Percentiles rank a stretch among this genome's conserved stretches.
These are phyloP conservation scores for Zingel zingel DNA, from an alignment of 2,113 vertebrate genomes.

Conservation along the genomic window DNA sequence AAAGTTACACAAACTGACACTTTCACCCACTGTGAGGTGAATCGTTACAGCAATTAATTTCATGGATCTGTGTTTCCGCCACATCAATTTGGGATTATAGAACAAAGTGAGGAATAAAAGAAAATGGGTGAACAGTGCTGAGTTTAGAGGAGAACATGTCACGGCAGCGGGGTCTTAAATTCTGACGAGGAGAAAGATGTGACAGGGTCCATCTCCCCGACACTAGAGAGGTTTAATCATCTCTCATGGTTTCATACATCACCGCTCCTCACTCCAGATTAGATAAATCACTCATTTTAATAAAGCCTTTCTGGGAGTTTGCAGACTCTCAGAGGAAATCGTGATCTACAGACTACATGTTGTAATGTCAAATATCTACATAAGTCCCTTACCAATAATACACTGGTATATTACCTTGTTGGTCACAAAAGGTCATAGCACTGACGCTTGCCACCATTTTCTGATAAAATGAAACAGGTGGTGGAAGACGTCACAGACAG, in stretches of 20 bases:
- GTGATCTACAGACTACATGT: slow-evolving; percentile 22
- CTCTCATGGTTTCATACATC: slow-evolving; percentile 58
- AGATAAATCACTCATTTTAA: slow-evolving; percentile 70
- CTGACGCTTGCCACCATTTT: slow-evolving; percentile 12
- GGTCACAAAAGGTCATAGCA: slow-evolving; percentile 52
- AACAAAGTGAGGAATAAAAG: slow-evolving; percentile 54
- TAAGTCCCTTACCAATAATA: slow-evolving; percentile 42
- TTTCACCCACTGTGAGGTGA: slow-evolving; percentile 36
- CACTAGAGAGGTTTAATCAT: slow-evolving; percentile 63
- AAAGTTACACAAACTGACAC: slow-evolving; percentile 24
- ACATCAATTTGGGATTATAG: slow-evolving; percentile 47
- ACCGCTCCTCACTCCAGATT: slow-evolving; percentile 42
- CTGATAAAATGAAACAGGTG: slow-evolving; percentile 4
- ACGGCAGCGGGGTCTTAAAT: slow-evolving; percentile 55
- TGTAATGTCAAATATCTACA: slow-evolving; percentile 60
- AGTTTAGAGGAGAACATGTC: slow-evolving; percentile 52
- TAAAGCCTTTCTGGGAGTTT: slow-evolving; percentile 57
- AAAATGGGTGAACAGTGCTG: slow-evolving; percentile 26
- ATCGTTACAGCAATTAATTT: slow-evolving; percentile 51
- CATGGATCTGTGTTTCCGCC: slow-evolving; percentile 56
- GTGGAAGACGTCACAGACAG: neutral
- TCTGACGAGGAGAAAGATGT: slow-evolving; percentile 42
- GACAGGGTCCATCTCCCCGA: slow-evolving; percentile 61
- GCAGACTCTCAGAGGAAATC: slow-evolving; percentile 50
- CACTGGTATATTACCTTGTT: slow-evolving; percentile 33